These are phyloP conservation scores for Solea senegalensis DNA, from an alignment of 2,113 vertebrate species.

Conservation along the genomic window DNA sequence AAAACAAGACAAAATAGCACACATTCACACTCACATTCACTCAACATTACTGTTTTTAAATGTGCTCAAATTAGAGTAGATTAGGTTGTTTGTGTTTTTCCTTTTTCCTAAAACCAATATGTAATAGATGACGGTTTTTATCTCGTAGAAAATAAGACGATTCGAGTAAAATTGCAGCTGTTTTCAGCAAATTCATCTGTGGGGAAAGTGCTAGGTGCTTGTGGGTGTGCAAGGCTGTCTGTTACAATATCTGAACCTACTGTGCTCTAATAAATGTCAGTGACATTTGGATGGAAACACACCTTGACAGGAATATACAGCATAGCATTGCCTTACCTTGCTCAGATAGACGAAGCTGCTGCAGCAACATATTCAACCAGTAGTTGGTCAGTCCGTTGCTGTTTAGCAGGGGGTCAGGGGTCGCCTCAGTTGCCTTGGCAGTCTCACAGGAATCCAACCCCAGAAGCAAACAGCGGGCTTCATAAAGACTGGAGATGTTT, in stretches of 20 bases:
- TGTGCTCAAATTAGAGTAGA: too few relatives aligned
- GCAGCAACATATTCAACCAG: conserved; percentile 81
- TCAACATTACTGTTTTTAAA: too few relatives aligned
- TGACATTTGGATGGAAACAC: background rate
- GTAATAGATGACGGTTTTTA: too few relatives aligned
- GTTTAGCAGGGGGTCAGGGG: conserved; percentile 60
- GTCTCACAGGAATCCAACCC: conserved; percentile 75
- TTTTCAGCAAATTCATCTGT: background rate
- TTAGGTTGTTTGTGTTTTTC: too few relatives aligned
- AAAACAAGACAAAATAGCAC: too few relatives aligned
- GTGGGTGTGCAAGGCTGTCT: too few relatives aligned
- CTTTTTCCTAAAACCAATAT: too few relatives aligned
- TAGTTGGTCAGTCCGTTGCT: conserved; percentile 71
- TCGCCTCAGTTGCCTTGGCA: conserved; percentile 56
- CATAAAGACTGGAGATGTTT: conserved; percentile 79
- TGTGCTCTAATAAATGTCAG: too few relatives aligned
- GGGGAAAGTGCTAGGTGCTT: background rate
- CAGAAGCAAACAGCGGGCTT: conserved; percentile 78
- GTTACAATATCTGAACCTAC: too few relatives aligned
- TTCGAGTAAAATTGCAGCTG: background rate
- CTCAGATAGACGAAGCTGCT: conserved; percentile 80
- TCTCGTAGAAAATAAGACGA: background rate
- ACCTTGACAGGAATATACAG: background rate
- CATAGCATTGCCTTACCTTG: conserved; percentile 63
- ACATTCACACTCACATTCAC: too few relatives aligned